Base-by-base conservation (phyloP, 1,140 invertebrate species). In the Halyomorpha halys region DNA sequence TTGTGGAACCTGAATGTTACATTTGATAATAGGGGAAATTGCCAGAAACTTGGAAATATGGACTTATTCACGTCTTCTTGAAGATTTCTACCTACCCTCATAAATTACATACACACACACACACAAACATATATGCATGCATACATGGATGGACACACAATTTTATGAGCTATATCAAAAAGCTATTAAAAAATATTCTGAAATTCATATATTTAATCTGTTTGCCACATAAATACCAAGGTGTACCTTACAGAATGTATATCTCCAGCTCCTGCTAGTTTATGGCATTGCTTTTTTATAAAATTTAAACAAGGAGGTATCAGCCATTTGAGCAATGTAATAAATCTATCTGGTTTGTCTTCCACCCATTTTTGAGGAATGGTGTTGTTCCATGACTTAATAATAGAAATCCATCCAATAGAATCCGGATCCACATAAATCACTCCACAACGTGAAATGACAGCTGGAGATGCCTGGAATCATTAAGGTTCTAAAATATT, bases 401-500 rank as follows among this genome's bases (percentile, higher is more conserved):
- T 78, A 68, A 86, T 82, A 8, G 86, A 79, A 54, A 74, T 72
- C 80, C 84, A 87, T 2, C 86, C 86, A 13, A 94, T 75, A 3
- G 83, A 82, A 0, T 76, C 74, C 0, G 90, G 85, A 73, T 94
- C 90, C 78, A 95, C 86, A 72, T 94, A 95, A 66, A 96, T 91
- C 89, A 97, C 94, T 59, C 92, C 91, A 75, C 92, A 96, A n/a
- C 92, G 81, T 39, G 90, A 91, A 19, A 95, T 90, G 0, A 91
- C 94, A 30, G 92, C 91, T 14, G 92, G 93, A 0, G 88, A 90
- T 0, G 88, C 88, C 77, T 76, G 18, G 16, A 53, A 25, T 30
- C 8, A 4, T 30, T 30, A 30, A 4, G 3, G 8, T 30, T 30
- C 8, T 4, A 30, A 30, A 30, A 30, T 30, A 4, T 30, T 30